Evolutionary conservation across 2,113 vertebrate species (phyloP).

Genomic region (Tursiops truncatus): DNA sequence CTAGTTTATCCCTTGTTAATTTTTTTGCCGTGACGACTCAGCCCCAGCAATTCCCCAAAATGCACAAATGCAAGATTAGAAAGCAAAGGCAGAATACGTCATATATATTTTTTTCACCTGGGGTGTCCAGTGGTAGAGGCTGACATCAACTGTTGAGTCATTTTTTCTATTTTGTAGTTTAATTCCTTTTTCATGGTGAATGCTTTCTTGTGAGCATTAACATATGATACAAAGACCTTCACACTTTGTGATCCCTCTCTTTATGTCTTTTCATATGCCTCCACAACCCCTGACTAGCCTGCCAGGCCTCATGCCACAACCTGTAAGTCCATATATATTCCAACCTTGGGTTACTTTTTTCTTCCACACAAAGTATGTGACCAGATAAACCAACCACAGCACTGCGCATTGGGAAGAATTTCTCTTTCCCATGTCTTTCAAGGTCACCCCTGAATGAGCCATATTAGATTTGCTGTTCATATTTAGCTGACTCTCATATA

Average conservation of each 20-base stretch:
- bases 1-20: not conserved
- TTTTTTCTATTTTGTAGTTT: not conserved
- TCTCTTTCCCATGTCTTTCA: not conserved
- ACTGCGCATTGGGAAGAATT: not conserved
- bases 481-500: not conserved
- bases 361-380: not conserved
- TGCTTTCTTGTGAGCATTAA: not conserved
- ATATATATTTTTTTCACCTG: not conserved
- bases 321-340: not conserved
- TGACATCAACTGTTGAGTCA: not conserved
- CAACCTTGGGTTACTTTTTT: not conserved
- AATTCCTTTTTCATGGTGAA: not conserved
- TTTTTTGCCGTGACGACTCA: not conserved
- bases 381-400: not conserved
- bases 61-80: not conserved
- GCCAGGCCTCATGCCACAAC: not conserved
- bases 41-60: not conserved
- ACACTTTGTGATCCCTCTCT: not conserved
- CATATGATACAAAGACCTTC: not conserved
- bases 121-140: not conserved
- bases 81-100: not conserved
- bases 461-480: not conserved
- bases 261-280: not conserved
- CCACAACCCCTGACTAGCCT: not conserved
- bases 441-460: not conserved